Evolutionary conservation across 2,113 vertebrate species (phyloP).

Genomic region (Columbina picui): DNA sequence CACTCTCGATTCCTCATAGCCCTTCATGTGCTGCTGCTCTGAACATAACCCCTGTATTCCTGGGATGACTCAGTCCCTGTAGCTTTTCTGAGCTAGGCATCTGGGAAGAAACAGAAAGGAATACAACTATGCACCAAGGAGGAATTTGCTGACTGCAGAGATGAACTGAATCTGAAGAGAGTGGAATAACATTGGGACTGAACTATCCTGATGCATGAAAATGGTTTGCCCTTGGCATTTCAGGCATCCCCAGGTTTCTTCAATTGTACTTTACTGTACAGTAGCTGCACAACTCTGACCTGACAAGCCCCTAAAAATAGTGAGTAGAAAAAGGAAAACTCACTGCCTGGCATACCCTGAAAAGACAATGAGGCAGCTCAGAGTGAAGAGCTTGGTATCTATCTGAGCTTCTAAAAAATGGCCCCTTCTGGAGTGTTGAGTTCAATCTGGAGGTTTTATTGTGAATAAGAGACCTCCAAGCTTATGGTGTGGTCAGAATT

Average conservation of each 20-base stretch:
- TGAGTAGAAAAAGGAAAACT: background rate
- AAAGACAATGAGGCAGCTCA: accelerated
- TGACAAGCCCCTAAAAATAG: background rate
- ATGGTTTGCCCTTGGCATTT: background rate
- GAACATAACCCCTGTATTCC: background rate
- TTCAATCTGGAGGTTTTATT: background rate
- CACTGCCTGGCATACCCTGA: background rate
- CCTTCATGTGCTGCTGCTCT: background rate
- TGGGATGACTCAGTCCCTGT: background rate
- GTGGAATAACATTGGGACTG: background rate
- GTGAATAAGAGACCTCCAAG: background rate
- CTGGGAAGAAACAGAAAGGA: background rate
- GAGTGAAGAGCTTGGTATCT: background rate
- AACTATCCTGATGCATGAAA: background rate
- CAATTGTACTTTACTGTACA: background rate
- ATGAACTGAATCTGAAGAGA: background rate
- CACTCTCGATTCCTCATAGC: background rate
- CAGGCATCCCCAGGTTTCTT: background rate
- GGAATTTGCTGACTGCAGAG: background rate
- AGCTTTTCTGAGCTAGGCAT: background rate
- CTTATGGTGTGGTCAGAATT: background rate
- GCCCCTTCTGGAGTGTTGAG: background rate
- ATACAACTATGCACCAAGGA: background rate
- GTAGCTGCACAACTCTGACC: background rate
- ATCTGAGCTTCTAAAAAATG: background rate